A percentile compares a stretch with the other conserved stretches of the same genome.
These are phyloP conservation scores for Festucalex cinctus DNA, from an alignment of 2,113 vertebrate genomes.

Conservation along the genomic window DNA sequence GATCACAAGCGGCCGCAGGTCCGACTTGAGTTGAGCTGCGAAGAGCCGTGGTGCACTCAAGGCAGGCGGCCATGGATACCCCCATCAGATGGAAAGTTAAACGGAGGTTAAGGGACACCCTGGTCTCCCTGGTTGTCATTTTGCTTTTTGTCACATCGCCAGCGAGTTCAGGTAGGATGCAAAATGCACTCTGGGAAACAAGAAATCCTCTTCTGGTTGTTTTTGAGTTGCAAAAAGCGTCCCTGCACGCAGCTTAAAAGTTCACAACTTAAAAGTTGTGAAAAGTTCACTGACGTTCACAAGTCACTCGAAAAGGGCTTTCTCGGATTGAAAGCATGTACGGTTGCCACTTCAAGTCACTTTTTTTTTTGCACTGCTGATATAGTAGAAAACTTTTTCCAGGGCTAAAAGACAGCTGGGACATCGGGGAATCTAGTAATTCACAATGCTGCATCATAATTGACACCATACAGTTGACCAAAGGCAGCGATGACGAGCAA, in stretches of 20 bases:
- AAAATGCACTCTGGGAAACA: neutral
- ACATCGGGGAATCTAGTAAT: neutral
- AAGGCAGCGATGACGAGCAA: too few species aligned
- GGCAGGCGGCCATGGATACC: slow-evolving; percentile 75
- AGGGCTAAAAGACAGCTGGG: neutral
- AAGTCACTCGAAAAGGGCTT: too few species aligned
- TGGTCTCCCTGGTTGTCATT: slow-evolving; percentile 67
- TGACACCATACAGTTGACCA: too few species aligned
- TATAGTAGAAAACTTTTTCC: too few species aligned
- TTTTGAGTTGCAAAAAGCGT: neutral
- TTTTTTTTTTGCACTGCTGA: neutral
- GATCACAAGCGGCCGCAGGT: slow-evolving; percentile 55
- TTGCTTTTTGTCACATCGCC: slow-evolving; percentile 72
- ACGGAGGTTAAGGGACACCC: slow-evolving; percentile 76
- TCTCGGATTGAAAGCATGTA: neutral
- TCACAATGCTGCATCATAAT: too few species aligned
- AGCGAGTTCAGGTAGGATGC: slow-evolving; percentile 77
- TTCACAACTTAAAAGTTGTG: neutral
- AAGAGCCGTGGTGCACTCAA: slow-evolving; percentile 68
- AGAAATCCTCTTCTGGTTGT: neutral
- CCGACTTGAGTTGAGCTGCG: slow-evolving; percentile 47
- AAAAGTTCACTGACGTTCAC: neutral
- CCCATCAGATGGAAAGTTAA: slow-evolving; percentile 82
- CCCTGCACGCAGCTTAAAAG: too few species aligned
- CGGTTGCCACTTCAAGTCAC: neutral